Conservation (phyloP, 2,888 invertebrate species). For the Trachelus tabidus region DNA sequence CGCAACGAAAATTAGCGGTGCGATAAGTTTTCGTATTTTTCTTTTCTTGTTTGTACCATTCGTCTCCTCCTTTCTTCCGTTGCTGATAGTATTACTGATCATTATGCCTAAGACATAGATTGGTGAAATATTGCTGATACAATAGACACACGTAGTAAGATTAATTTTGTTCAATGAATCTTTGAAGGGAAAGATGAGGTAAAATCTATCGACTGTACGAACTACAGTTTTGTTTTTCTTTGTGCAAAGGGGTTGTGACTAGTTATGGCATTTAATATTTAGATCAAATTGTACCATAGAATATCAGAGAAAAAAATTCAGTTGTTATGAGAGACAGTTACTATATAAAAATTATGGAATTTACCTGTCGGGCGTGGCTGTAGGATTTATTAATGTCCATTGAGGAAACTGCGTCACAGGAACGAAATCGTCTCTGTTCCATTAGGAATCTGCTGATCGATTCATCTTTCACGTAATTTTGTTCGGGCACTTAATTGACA, state of each 20-base stretch:
- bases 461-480: not conserved
- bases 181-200: not conserved
- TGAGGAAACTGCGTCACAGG: not conserved
- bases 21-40: no score
- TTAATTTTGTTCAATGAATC: not conserved
- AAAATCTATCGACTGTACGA: not conserved
- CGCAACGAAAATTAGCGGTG: no score
- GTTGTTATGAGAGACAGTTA: not conserved
- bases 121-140: not conserved
- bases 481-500: not conserved
- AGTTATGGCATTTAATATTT: not conserved
- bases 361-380: not conserved
- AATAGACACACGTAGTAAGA: not conserved
- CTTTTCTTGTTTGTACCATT: no score
- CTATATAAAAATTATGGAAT: not conserved
- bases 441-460: not conserved
- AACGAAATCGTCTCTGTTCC: not conserved
- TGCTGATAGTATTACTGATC: not conserved
- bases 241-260: not conserved
- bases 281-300: not conserved
- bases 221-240: not conserved
- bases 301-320: not conserved
- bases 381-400: not conserved
- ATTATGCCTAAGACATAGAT: not conserved
- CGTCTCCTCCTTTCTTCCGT: not conserved